Evolutionary conservation across 1,140 invertebrate species (phyloP), one percentile per base, ranked within the genome.

Genomic region (Eumaeus atala): DNA sequence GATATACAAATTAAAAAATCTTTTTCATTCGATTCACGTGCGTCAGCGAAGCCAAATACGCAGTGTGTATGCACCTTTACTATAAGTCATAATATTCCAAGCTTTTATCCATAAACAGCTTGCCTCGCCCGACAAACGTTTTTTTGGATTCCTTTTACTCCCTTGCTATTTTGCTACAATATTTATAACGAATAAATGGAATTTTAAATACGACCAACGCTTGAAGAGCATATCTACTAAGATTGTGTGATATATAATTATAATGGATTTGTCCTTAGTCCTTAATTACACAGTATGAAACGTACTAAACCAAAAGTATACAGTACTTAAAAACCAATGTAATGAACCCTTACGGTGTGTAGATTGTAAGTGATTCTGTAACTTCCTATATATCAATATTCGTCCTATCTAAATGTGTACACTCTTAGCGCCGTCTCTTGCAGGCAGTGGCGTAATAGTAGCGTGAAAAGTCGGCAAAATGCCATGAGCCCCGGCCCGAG

Each of bases 191-290:
- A 47, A n/a, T n/a, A n/a, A 16, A 53, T 72, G 70, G 54, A 62
- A 77, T 71, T 72, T 74, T 77, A 59, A 72, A 77, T 68, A 58
- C 72, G 82, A 85, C 80, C 82, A 82, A 84, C 73, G 82, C 82
- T 85, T 83, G 67, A 63, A 72, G 71, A 76, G 82, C 80, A 85
- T 84, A 84, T 84, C 80, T 78, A 67, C 83, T 83, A 82, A 80
- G 73, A 74, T 83, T 71, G 82, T 85, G 82, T 84, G 82, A 83
- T 84, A 84, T 28, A 28, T 76, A 81, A 81, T 69, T 77, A 62
- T 82, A 74, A 69, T 65, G 52, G 72, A 72, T 48, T 48, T 78
- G 70, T 77, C 73, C 74, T 82, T 77, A 78, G 79, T 73, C 72
- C 67, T 76, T 67, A 73, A 74, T 61, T 52, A 33, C 57, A 55